Evolutionary conservation across 2,113 vertebrate species (phyloP).

Genomic region (Microcebus jonahi): DNA sequence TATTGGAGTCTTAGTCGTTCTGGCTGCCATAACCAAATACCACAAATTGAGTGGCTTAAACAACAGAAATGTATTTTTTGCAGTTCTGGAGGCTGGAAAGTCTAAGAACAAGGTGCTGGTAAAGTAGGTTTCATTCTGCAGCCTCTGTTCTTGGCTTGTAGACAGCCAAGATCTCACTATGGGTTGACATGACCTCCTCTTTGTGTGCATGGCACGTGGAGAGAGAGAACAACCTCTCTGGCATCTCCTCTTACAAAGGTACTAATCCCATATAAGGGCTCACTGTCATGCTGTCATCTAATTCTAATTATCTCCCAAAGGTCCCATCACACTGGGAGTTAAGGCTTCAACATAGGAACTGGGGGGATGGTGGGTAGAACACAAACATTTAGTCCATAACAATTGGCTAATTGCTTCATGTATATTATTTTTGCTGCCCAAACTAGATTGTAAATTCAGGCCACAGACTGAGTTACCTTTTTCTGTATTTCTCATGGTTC

Average conservation of each 20-base stretch:
- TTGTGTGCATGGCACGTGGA: not conserved
- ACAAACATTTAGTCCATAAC: not conserved
- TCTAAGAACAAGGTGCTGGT: not conserved
- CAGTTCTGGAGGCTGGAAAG: not conserved
- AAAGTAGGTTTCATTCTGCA: not conserved
- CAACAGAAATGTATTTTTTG: not conserved
- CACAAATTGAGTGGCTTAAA: not conserved
- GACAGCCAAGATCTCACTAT: not conserved
- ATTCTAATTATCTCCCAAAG: not conserved
- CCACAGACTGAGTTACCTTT: not conserved
- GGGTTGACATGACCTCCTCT: not conserved
- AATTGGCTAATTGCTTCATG: not conserved
- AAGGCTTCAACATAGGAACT: not conserved
- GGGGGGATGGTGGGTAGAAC: not conserved
- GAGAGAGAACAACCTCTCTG: not conserved
- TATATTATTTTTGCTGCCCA: not conserved
- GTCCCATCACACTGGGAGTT: not conserved
- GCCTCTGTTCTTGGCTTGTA: not conserved
- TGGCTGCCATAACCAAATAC: not conserved
- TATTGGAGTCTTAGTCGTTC: not conserved
- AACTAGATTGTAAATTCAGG: not conserved
- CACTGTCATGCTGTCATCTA: not conserved
- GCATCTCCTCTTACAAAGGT: not conserved
- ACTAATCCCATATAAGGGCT: not conserved
- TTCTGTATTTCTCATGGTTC: not conserved